Conservation (phyloP, 53 echinoderm and acorn worm species). For the Crossaster papposus region DNA sequence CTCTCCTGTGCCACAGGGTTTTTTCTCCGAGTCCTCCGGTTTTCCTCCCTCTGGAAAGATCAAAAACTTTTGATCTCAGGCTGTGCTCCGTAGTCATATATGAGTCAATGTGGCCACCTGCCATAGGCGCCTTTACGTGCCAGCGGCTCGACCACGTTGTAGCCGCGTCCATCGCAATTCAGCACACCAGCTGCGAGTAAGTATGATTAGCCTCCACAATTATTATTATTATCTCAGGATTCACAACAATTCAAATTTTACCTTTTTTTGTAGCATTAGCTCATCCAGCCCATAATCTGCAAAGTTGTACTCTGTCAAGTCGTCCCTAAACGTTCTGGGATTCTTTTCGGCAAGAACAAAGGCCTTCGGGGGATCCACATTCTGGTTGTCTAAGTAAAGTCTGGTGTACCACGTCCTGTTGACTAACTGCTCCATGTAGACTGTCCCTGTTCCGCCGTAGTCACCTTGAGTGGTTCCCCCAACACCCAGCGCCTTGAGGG, state of each 20-base stretch:
- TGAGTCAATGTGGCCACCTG: no score
- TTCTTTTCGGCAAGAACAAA: conserved; percentile 78
- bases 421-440: conserved; percentile 77
- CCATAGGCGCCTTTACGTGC: no score
- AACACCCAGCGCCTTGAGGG: conserved; percentile 73
- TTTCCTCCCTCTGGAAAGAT: no score
- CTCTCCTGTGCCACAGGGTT: no score
- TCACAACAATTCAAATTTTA: conserved; percentile 17
- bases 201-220: no score
- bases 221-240: no score
- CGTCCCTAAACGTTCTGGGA: conserved; percentile 70
- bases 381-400: conserved; percentile 86
- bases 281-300: conserved; percentile 87
- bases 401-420: conserved; percentile 79
- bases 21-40: no score
- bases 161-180: no score
- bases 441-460: conserved; percentile 86
- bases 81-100: no score
- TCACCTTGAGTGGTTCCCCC: conserved; percentile 65
- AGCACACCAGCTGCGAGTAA: no score
- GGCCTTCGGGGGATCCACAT: conserved; percentile 64
- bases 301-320: conserved; percentile 69
- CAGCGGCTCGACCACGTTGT: no score
- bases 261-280: conserved; percentile 76
- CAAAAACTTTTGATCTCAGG: no score